Base-by-base conservation (phyloP, 2,797 vertebrate genomes). In the Sebastes taczanowskii region DNA sequence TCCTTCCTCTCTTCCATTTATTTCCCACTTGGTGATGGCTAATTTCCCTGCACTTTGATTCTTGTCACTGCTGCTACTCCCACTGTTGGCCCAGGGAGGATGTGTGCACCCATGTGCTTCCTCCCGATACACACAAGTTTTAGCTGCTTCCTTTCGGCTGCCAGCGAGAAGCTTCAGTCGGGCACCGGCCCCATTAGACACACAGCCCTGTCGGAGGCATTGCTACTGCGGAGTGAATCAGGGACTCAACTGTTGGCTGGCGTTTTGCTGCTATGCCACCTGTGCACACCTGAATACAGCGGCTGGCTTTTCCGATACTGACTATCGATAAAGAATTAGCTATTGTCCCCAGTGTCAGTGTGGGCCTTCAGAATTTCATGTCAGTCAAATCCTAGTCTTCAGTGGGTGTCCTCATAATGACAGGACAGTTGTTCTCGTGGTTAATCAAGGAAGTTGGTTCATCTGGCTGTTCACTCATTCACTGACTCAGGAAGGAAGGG, bases 381-480 rank as follows among this genome's bases (percentile, higher is more conserved):
- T 69, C 18, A 25, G 22, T 53, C 63, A 52, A 65, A 64, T 38
- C 6, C 8, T 38, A 4, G 20, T 60, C 42, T 70, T 58, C 30
- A 64, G 52, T 38, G 61, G 34, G 22, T 68, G 65, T 60, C 63
- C n/a, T 64, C 60, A 56, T 60, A 79, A 80, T 77, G 72, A 81
- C 27, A 73, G 22, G 30, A 34, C 71, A 58, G 25, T 67, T 35
- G 66, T 68, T 64, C 29, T 81, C 6, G 34, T 62, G 49, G 58
- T 78, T 78, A 78, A 77, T 82, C 29, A 27, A 80, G 63, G 49
- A 84, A 68, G 55, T 69, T 53, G 38, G 13, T 86, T 82, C 71
- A 74, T 86, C 66, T 77, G 63, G 59, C 79, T 58, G 30, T 74
- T 84, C 61, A 52, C 55, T 81, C 69, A 58, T 72, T 81, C 73